These are phyloP conservation scores for Narcine bancroftii DNA, from an alignment of 2,113 vertebrate genomes.

Conservation along the genomic window DNA sequence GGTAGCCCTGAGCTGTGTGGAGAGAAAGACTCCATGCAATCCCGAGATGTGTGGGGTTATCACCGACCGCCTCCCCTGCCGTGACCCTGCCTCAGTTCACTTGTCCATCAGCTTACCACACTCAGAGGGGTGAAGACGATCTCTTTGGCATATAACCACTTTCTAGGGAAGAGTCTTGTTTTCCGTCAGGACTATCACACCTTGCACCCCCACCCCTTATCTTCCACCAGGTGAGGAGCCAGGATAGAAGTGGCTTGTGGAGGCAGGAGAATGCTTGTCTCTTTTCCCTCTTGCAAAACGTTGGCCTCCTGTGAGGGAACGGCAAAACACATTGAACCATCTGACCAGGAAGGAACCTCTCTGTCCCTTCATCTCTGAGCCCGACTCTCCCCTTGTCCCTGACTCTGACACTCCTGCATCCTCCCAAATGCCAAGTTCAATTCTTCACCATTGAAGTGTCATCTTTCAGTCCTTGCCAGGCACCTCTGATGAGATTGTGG, in stretches of 20 bases:
- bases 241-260: background rate
- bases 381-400: accelerated
- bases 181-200: no score
- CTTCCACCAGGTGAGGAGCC: background rate
- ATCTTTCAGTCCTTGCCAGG: background rate
- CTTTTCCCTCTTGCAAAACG: background rate
- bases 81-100: background rate
- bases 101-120: background rate
- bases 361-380: background rate
- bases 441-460: background rate
- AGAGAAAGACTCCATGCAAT: background rate
- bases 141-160: no score
- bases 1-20: background rate
- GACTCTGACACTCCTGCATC: background rate
- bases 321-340: background rate
- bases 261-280: background rate
- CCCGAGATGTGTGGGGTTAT: background rate
- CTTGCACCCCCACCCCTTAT: no score
- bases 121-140: no score
- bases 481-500: background rate
- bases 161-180: no score
- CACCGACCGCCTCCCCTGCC: background rate
- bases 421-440: no score
- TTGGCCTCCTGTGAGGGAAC: background rate
- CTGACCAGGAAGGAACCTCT: no score